Evolutionary conservation across 1,140 invertebrate species (phyloP), one percentile per base, ranked within the genome.

Genomic region (Aphelinus certus): DNA sequence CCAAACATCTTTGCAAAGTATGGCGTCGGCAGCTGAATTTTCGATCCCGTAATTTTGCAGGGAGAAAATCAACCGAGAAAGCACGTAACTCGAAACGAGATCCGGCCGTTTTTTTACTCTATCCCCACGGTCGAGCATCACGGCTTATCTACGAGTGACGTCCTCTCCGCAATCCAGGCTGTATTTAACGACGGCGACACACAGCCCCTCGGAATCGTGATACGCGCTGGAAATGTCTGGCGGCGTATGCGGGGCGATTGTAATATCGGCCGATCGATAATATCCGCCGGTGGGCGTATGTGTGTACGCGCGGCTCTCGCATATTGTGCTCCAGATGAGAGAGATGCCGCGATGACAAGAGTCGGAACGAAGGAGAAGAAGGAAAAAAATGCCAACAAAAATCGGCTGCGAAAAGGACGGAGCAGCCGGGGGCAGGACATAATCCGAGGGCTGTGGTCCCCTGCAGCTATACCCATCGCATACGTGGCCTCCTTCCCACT

Each of bases 161-260:
- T 75, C 68, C 49, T 62, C 47, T 65, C 75, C 71, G 66, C 77
- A 75, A 78, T 77, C 79, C 75, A 64, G 67, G 75, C 70, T 77
- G 73, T 63, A 72, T 76, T 70, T 70, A 70, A 75, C 56, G 48
- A 58, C 47, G 61, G 47, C 61, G 43, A 46, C 43, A 63, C n/a
- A 66, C 42, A 60, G 43, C 58, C 66, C 53, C 66, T 53, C 60
- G 62, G 58, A 63, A 49, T 49, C 48, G 9, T 7, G 3, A 26
- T 26, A 10, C 10, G 51, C 26, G 66, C 7, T 46, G 46, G 26
- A 75, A 69, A 57, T 68, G 63, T 74, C 65, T 62, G 56, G 4
- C 56, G 9, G 26, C 5, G 10, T 10, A n/a, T 64, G 49, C 9
- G 26, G 7, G 26, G n/a, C 46, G 63, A 73, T 73, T 73, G 26